Base-by-base conservation (phyloP, 2,797 vertebrate genomes). In the Chaunax sp. region DNA sequence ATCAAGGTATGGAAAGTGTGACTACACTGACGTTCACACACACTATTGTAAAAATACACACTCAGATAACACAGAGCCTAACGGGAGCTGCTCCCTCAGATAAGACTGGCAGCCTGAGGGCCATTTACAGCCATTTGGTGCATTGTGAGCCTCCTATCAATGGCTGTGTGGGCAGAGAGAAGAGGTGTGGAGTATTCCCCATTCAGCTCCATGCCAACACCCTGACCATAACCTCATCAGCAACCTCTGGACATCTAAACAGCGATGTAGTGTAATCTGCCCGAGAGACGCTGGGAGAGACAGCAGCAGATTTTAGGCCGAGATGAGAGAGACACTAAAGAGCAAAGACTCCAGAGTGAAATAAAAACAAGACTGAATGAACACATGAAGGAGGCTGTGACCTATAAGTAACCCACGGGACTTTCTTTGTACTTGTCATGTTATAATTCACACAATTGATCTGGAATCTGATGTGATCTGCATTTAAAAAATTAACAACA, bases 111-210 rank as follows among this genome's bases (percentile, higher is more conserved):
- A 74, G 83, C 78, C 84, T 84, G 80, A 90, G 85, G 89, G 61
- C 85, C 90, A 91, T 89, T 93, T 92, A 91, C 76, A 60, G 80
- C 77, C 90, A 92, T 89, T 89, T 87, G 87, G 90, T 85, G 87
- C 84, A 75, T 82, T 89, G 90, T 88, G 84, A 89, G 81, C 79
- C 83, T 85, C 90, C 88, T 89, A 92, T 92, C 92, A 87, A 86
- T 72, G 86, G 73, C 71, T 90, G 89, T 78, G 89, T 90, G 89
- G 86, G 82, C 82, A 87, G 81, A 87, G 86, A 89, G 81, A 90
- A 85, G 82, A 89, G 82, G 86, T 90, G 86, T 86, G 82, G 87
- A 87, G 75, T 86, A 89, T 87, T 85, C 84, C 81, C 86, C 59
- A 57, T 72, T 90, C 87, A 64, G 75, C 75, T 80, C 47, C 7